These are phyloP conservation scores for Setipinna tenuifilis DNA, from an alignment of 2,797 vertebrate genomes.

Conservation along the genomic window DNA sequence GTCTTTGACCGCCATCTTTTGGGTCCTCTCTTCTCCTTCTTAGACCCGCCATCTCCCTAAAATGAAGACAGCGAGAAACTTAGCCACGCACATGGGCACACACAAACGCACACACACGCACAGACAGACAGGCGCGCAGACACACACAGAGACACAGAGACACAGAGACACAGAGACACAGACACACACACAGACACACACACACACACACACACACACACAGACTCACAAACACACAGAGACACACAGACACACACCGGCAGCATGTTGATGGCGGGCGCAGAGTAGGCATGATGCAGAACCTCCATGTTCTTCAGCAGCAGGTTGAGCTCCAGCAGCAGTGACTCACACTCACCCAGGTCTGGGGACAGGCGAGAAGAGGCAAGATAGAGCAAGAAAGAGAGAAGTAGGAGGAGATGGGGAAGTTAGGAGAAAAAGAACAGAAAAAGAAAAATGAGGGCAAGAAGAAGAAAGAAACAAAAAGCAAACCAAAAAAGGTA, in stretches of 20 bases:
- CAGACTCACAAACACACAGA: neutral
- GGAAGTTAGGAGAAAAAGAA: no score
- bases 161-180: neutral
- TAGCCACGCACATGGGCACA: neutral
- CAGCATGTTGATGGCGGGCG: slow-evolving; percentile 88
- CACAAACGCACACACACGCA: neutral
- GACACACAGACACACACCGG: slow-evolving; percentile 74
- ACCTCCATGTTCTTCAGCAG: slow-evolving; percentile 95
- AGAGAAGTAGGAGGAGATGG: no score
- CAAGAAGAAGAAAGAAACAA: no score
- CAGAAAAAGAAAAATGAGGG: no score
- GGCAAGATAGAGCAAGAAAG: neutral
- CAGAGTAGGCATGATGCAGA: slow-evolving; percentile 89
- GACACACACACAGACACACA: slow-evolving; percentile 54
- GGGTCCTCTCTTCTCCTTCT: slow-evolving; percentile 90
- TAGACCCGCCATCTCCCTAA: slow-evolving; percentile 81
- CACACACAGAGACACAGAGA: neutral
- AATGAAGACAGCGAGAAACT: slow-evolving; percentile 21
- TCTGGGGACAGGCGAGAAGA: slow-evolving; percentile 71
- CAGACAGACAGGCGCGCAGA: neutral
- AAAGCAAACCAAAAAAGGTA: no score
- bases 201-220: neutral
- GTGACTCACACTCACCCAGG: slow-evolving; percentile 86
- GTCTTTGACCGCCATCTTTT: slow-evolving; percentile 89
- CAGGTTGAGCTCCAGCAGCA: slow-evolving; percentile 90